phyloP scores from a whole-genome alignment of 2,113 vertebrate species.

The Motacilla alba region DNA sequence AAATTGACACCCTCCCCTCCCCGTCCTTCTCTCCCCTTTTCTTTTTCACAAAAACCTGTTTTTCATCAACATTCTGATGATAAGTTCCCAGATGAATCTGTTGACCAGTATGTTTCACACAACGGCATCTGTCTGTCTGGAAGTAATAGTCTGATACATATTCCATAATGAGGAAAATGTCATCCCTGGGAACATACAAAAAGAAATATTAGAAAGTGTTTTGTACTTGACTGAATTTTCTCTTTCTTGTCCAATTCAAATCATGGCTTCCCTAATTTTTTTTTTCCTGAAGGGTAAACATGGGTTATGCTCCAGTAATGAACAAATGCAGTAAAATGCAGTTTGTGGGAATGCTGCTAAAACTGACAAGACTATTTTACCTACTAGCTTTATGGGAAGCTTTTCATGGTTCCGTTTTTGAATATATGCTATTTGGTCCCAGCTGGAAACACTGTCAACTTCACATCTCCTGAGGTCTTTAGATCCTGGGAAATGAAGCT shows the following conservation, averaged over 20 bases:
- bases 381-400: background rate
- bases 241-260: background rate
- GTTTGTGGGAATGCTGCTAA: conserved; percentile 1
- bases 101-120: background rate
- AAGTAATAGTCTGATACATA: background rate
- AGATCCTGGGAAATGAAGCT: conserved; percentile 28
- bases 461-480: conserved; percentile 23
- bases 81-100: background rate
- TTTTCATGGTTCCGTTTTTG: background rate
- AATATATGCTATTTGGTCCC: background rate
- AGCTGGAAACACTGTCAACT: conserved; percentile 32
- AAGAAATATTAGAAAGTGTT: background rate
- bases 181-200: background rate
- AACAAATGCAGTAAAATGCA: background rate
- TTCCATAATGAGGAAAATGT: background rate
- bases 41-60: background rate
- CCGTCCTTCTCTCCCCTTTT: too few species aligned
- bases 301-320: background rate
- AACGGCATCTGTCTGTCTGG: background rate
- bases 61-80: background rate
- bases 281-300: background rate
- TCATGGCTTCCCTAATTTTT: background rate
- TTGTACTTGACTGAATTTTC: background rate
- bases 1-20: accelerated
- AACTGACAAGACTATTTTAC: background rate